These are phyloP conservation scores for Bombus pyrosoma DNA, from an alignment of 1,140 invertebrate species.

Conservation along the genomic window DNA sequence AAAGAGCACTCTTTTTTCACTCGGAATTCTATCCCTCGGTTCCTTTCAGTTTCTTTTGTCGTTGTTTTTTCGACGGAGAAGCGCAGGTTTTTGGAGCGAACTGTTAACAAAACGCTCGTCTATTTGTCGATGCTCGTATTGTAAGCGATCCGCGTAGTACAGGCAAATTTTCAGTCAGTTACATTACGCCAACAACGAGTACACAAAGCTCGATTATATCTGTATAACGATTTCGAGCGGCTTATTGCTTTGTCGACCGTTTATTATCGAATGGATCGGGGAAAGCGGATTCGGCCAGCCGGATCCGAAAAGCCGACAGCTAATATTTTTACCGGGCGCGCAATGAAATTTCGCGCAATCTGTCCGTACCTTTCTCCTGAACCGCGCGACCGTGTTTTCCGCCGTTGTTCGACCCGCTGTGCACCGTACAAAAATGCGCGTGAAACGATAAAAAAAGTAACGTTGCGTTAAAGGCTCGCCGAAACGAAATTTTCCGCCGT, in stretches of 20 bases:
- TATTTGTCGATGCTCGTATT: not conserved
- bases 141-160: not conserved
- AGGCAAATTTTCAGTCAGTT: not conserved
- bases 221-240: constrained; percentile 14
- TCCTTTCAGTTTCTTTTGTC: not conserved
- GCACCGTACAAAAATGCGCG: not conserved
- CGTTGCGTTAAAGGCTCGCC: too few relatives aligned
- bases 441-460: not conserved
- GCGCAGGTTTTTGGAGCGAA: not conserved
- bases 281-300: constrained; percentile 2
- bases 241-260: constrained; percentile 10
- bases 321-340: constrained; percentile 4
- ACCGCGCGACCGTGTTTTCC: not conserved
- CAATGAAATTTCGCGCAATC: constrained; percentile 9
- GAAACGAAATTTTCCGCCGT: too few relatives aligned
- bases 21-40: not conserved
- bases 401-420: not conserved
- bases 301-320: not conserved
- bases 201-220: constrained; percentile 28
- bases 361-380: not conserved
- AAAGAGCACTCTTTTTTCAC: not conserved
- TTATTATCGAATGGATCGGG: constrained; percentile 7
- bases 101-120: not conserved
- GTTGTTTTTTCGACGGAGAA: not conserved
- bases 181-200: not conserved